Base-by-base conservation (phyloP, 1,140 invertebrate species). In the Eulimnadia texana region DNA sequence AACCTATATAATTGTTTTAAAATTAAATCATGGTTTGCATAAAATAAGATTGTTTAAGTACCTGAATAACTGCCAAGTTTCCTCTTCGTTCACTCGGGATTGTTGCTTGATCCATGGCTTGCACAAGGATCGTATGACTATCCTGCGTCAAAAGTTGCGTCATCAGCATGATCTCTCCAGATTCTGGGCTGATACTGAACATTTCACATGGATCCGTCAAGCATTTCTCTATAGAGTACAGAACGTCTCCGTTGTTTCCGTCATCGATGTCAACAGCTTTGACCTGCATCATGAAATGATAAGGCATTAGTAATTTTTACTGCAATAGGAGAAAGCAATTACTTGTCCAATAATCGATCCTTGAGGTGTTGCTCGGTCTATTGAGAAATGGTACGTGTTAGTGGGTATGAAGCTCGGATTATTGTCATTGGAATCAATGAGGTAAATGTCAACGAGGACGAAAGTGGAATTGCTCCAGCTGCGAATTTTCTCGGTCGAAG, bases 341-440 rank as follows among this genome's bases (percentile, higher is more conserved):
- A 78, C 72, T 59, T 81, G 81, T 0, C 87, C 85, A 23, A 93
- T 80, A 11, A 82, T 74, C 23, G 82, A 80, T 3, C 82, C 83
- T n/a, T n/a, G n/a, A 24, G 81, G 69, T 62, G 80, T 77, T 1
- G 80, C 79, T 61, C 86, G 82, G 52, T 78, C 79, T 0, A 87
- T 77, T 29, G 80, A 76, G 62, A 91, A 84, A 63, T 85, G 82
- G 67, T 90, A 91, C 0, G 90, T 72, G 71, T 90, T 90, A 50
- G 80, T 83, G 0, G 87, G 86, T 16, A 88, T 76, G 68, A 91
- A 92, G 10, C 81, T 82, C 0, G 88, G 88, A 67, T 88, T 90
- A 67, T 91, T 91, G 63, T 91, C 88, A 71, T 91, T 92, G 6
- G 86, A 85, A 70, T 91, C 89, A 0, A 91, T 73, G 20, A 92